These are phyloP conservation scores for Drosophila silvestris DNA, from an alignment of 2,888 invertebrate genomes.

Conservation along the genomic window DNA sequence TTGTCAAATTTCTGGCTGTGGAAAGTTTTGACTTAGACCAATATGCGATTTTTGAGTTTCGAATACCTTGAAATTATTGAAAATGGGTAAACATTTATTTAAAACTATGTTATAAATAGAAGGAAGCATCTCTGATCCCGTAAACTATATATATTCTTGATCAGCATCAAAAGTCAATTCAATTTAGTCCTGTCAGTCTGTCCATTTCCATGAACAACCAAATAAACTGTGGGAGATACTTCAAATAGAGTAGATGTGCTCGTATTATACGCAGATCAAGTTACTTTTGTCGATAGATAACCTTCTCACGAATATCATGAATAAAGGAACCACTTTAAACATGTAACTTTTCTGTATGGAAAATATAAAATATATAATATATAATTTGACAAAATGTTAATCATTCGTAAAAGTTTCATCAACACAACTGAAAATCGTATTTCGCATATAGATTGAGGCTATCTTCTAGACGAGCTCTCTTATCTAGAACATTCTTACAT, in stretches of 20 bases:
- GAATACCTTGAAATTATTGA: neutral
- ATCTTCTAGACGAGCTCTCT: too few species aligned
- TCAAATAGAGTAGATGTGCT: neutral
- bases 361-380: neutral
- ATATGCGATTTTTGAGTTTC: neutral
- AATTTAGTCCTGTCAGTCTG: neutral
- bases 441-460: neutral
- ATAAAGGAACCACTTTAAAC: neutral
- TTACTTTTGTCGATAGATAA: neutral
- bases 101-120: neutral
- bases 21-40: neutral
- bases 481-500: neutral
- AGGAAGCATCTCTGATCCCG: neutral
- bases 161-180: neutral
- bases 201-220: neutral
- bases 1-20: neutral
- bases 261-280: neutral
- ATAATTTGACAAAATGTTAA: neutral
- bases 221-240: neutral
- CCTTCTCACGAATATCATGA: neutral
- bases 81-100: neutral
- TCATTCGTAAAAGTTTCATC: neutral
- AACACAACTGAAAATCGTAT: neutral
- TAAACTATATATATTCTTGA: neutral
- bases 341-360: neutral